phyloP scores from a whole-genome alignment of 2,888 invertebrate genomes.

The Dendrolimus pini region DNA sequence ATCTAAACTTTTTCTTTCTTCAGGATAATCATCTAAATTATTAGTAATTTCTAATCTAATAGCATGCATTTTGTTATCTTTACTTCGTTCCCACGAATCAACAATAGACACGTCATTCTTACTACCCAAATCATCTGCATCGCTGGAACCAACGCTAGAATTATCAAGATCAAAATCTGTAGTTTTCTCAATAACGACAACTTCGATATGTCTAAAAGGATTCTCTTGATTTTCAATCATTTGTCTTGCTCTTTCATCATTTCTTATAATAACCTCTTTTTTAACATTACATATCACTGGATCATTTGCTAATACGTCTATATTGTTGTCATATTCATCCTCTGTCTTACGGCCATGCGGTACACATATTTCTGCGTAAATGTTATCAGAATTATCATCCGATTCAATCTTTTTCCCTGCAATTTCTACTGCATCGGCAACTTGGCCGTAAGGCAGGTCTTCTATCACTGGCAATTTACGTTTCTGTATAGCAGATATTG shows the following conservation, averaged over 20 bases:
- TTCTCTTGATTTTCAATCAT: conserved; percentile 67
- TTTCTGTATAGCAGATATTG: conserved; percentile 73
- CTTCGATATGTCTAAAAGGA: conserved; percentile 70
- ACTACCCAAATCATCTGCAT: conserved; percentile 55
- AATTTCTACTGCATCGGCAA: conserved; percentile 78
- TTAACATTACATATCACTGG: conserved; percentile 71
- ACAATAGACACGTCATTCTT: conserved; percentile 64
- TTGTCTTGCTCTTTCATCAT: conserved; percentile 63
- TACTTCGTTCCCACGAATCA: conserved; percentile 68
- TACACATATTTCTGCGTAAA: conserved; percentile 82
- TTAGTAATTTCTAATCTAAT: conserved; percentile 71
- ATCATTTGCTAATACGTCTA: conserved; percentile 62
- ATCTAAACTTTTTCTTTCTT: conserved; percentile 44
- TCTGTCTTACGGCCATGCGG: conserved; percentile 54
- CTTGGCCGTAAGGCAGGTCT: conserved; percentile 83
- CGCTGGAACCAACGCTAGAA: conserved; percentile 62
- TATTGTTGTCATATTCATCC: conserved; percentile 63
- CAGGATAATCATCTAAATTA: conserved; percentile 64
- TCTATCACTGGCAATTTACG: conserved; percentile 75
- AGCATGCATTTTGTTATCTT: conserved; percentile 62
- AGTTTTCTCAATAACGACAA: conserved; percentile 70
- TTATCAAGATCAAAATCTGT: conserved; percentile 67
- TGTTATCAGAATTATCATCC: conserved; percentile 76
- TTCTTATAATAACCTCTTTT: conserved; percentile 64
- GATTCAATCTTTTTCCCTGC: conserved; percentile 63